phyloP scores from a whole-genome alignment of 2,797 vertebrate genomes.

The Brachyrhaphis roseni region DNA sequence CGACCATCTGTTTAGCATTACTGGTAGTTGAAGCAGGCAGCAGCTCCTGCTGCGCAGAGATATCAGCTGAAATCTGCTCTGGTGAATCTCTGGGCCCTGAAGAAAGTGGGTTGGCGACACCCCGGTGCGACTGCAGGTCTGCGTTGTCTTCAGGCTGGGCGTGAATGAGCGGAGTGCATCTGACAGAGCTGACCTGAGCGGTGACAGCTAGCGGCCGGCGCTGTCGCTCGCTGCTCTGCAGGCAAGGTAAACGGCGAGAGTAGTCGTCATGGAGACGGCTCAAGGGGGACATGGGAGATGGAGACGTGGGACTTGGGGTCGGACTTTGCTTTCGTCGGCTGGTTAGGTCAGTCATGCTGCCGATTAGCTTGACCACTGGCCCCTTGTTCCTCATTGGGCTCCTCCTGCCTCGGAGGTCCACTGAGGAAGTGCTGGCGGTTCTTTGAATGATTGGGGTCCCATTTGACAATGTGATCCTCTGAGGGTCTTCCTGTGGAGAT shows the following conservation, averaged over 20 bases:
- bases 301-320: slow-evolving; percentile 62
- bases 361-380: slow-evolving; percentile 87
- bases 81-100: slow-evolving; percentile 21
- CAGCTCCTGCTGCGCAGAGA: slow-evolving; percentile 26
- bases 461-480: slow-evolving; percentile 47
- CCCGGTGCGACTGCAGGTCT: slow-evolving; percentile 36
- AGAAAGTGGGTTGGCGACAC: slow-evolving; percentile 41
- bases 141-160: slow-evolving; percentile 26
- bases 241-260: slow-evolving; percentile 87
- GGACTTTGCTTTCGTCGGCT: slow-evolving; percentile 73
- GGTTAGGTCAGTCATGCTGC: slow-evolving; percentile 86
- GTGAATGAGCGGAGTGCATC: slow-evolving; percentile 55
- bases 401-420: slow-evolving; percentile 77
- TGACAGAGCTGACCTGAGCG: slow-evolving; percentile 43
- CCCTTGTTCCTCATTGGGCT: slow-evolving; percentile 83
- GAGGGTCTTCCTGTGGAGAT: slow-evolving; percentile 71
- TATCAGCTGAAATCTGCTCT: slow-evolving; percentile 14
- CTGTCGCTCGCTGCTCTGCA: slow-evolving; percentile 76
- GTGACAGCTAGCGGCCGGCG: slow-evolving; percentile 69
- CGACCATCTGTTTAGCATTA: slow-evolving; percentile 18
- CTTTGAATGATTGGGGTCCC: slow-evolving; percentile 74
- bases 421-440: slow-evolving; percentile 79
- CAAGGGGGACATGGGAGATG: slow-evolving; percentile 69
- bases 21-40: slow-evolving; percentile 18
- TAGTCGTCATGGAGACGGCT: slow-evolving; percentile 94